Evolutionary conservation across 2,113 vertebrate species (phyloP), one percentile per base, ranked within the genome.

Genomic region (Ovibos moschatus): DNA sequence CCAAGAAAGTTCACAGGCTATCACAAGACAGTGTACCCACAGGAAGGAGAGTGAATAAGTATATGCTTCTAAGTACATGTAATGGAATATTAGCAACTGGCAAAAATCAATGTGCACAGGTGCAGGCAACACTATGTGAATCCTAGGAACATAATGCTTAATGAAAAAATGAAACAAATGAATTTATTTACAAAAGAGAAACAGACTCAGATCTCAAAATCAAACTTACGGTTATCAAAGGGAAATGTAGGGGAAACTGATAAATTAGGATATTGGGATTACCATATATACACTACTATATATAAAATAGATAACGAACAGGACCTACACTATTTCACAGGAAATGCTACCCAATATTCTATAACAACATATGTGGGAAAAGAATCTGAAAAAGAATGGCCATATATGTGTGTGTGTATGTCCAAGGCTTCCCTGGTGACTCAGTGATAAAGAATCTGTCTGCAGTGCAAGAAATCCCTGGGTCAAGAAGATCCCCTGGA

Each of bases 91-190:
- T 3, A 60, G 19, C 47, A 4, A 21, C 5, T 21, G 58, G 14
- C 64, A 94, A 91, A 67, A 87, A 50, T 21, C 2, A 50, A 40
- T 2, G 4, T 15, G 4, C 40, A 7, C 28, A 36, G 30, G 27
- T 10, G 0, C 17, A 27, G 7, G 43, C 14, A 30, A 30, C 45
- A 19, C 30, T 5, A 5, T 0, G 2, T 15, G 17, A 36, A 4
- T 30, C 74, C 87, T 15, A 53, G 53, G n/a, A 81, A 53, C 21
- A 30, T 28, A 11, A 83, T 33, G 28, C 47, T 33, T 51, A 51
- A 81, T 21, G 0, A 13, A 51, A 47, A 33, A 81, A 81, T 19
- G 47, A 33, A 1, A n/a, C 47, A 81, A 50, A 51, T 21, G 78
- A 21, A 81, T 30, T 81, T 50, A 81, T 13, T 81, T 21, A 81